Percentiles rank a stretch among this genome's conserved stretches.
Evolutionary conservation across 1,140 invertebrate species (phyloP).

Genomic region (Harpegnathos saltator): DNA sequence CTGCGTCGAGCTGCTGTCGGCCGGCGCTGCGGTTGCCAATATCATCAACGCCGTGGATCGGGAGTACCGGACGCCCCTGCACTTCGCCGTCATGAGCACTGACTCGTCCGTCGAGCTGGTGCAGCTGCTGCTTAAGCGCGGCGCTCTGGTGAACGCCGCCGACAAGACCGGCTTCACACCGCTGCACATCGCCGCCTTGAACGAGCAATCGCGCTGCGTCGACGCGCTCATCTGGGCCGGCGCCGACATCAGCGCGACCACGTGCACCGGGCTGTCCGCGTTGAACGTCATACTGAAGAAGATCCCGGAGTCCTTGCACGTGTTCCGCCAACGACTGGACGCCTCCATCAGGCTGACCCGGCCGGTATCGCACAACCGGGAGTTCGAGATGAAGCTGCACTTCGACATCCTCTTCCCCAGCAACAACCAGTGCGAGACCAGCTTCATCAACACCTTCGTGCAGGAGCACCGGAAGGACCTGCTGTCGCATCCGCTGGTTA

Average conservation of each 20-base stretch:
- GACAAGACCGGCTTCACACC: slow-evolving; percentile 90
- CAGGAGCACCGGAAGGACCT: slow-evolving; percentile 88
- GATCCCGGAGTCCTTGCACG: slow-evolving; percentile 87
- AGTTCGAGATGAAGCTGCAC: slow-evolving; percentile 88
- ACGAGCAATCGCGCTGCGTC: slow-evolving; percentile 88
- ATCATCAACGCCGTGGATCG: slow-evolving; percentile 87
- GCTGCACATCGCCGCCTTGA: slow-evolving; percentile 89
- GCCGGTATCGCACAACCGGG: slow-evolving; percentile 86
- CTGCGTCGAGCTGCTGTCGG: slow-evolving; percentile 85
- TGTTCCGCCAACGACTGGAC: slow-evolving; percentile 87
- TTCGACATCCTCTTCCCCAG: slow-evolving; percentile 87
- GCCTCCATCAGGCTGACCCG: slow-evolving; percentile 87
- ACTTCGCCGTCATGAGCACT: slow-evolving; percentile 87
- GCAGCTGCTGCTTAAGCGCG: slow-evolving; percentile 86
- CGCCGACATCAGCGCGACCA: slow-evolving; percentile 88
- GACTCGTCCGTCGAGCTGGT: slow-evolving; percentile 86
- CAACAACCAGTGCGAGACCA: slow-evolving; percentile 87
- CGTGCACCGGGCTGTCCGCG: slow-evolving; percentile 87
- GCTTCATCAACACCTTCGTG: slow-evolving; percentile 88
- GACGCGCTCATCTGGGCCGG: slow-evolving; percentile 88
- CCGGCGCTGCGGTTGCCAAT: slow-evolving; percentile 86
- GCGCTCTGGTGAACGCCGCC: slow-evolving; percentile 86
- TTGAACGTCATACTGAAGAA: slow-evolving; percentile 88
- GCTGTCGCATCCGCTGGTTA: slow-evolving; percentile 88
- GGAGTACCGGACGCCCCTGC: slow-evolving; percentile 87